Evolutionary conservation across 2,113 vertebrate species (phyloP), one percentile per base, ranked within the genome.

Genomic region (Benthochromis sp.): DNA sequence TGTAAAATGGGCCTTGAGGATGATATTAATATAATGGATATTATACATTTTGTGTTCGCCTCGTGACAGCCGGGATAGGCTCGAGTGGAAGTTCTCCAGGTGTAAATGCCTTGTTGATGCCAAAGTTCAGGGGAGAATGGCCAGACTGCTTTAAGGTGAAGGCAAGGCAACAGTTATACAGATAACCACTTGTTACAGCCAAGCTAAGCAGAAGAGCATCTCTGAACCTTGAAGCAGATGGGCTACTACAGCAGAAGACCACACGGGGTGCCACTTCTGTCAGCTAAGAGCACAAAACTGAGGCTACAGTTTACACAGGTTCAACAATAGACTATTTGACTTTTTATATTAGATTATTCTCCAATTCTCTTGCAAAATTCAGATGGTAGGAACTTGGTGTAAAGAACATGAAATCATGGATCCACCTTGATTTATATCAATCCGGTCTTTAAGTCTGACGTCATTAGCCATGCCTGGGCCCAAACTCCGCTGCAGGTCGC

Each of bases 1-100:
- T 79, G 55, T 34, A 78, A 66, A 85, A 88, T 27, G 71, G 73
- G 54, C 83, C 80, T 81, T 31, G 21, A 85, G 52, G 69, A 90
- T 45, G 43, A 16, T 52, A 63, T 84, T 80, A 50, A 52, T 76
- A 31, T 84, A 66, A 86, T 80, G 29, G 47, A 61, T 84, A 81
- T 81, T 53, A 40, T 71, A 80, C 59, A 38, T 90, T 86, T 36
- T 73, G 21, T 45, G 69, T 17, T 73, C 4, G 1, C 6, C 40
- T 27, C 1, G 4, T 7, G 21, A 73, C 69, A 45, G 40, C 40
- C 0, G 21, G 8, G 14, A 47, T 45, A 47, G 40, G 14, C 21
- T 73, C 21, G 13, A 17, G 40, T 29, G 40, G 40, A 17, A 16
- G 8, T 17, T 17, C 40, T 47, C 21, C 6, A 16, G 40, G 69